These are phyloP conservation scores for Halichoerus grypus DNA, from an alignment of 2,113 vertebrate genomes.

Conservation along the genomic window DNA sequence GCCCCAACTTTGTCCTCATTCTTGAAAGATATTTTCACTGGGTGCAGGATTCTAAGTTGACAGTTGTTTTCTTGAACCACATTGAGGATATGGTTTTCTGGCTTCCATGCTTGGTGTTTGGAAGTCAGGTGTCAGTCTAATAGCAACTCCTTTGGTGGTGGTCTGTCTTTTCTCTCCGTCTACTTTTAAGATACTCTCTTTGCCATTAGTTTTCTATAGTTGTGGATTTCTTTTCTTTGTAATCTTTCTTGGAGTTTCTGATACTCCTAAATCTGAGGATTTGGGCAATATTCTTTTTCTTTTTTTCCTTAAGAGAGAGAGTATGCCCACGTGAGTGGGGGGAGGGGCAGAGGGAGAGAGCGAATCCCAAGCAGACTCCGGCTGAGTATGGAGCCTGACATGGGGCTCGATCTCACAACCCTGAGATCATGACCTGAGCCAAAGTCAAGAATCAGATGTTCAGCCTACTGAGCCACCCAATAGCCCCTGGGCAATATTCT, in stretches of 20 bases:
- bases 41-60: background rate
- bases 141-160: background rate
- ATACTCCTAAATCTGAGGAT: background rate
- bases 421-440: too few species aligned
- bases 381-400: too few species aligned
- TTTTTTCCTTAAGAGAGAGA: too few species aligned
- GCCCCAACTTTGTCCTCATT: background rate
- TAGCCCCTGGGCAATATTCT: too few species aligned
- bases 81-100: background rate
- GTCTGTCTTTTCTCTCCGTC: background rate
- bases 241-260: background rate
- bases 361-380: too few species aligned
- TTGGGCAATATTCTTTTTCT: background rate
- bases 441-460: too few species aligned
- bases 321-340: too few species aligned
- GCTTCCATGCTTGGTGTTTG: background rate
- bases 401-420: too few species aligned
- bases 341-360: too few species aligned
- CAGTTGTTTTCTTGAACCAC: background rate
- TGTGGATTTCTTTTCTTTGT: background rate
- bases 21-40: background rate
- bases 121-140: background rate
- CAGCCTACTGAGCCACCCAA: too few species aligned
- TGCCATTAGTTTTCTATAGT: background rate
- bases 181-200: background rate